Percentiles rank a stretch among this genome's conserved stretches.
Conservation (phyloP, 1,140 invertebrate species). For the Lysiphlebus fabarum region DNA sequence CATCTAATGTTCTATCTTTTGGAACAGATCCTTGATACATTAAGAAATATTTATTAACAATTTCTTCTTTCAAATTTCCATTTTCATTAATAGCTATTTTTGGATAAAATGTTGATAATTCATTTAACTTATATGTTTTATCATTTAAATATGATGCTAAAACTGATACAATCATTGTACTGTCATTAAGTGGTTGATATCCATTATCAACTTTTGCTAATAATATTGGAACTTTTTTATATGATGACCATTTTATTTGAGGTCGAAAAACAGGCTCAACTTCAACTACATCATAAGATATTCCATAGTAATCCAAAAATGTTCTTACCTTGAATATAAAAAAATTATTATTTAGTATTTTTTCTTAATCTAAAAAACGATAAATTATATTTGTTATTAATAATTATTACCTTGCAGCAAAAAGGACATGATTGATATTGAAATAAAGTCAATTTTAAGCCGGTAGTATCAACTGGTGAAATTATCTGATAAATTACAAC, state of each 20-base stretch:
- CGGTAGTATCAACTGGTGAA: conserved; percentile 66
- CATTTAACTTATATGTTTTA: conserved; percentile 59
- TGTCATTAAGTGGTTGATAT: conserved; percentile 87
- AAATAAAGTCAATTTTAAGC: conserved; percentile 83
- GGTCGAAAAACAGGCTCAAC: conserved; percentile 90
- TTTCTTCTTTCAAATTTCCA: conserved; percentile 67
- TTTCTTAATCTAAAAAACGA: too few relatives aligned
- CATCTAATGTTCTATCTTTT: conserved; percentile 57
- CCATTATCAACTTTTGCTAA: conserved; percentile 70
- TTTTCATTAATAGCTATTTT: conserved; percentile 64
- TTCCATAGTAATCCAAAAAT: conserved; percentile 89
- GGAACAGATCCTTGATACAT: conserved; percentile 73
- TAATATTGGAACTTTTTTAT: conserved; percentile 96
- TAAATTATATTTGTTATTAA: conserved; percentile 7
- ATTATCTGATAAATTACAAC: conserved; percentile 55
- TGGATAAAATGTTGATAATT: conserved; percentile 84
- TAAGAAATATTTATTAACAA: conserved; percentile 93
- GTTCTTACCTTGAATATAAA: conserved; percentile 63
- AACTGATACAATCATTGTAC: conserved; percentile 89
- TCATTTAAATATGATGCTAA: conserved; percentile 76
- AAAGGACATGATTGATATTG: conserved; percentile 99
- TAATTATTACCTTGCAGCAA: conserved; percentile 81
- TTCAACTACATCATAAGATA: conserved; percentile 95
- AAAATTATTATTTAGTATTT: neutral
- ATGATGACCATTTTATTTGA: conserved; percentile 90